phyloP scores from a whole-genome alignment of 2,113 vertebrate species.

The Phaethon lepturus region DNA sequence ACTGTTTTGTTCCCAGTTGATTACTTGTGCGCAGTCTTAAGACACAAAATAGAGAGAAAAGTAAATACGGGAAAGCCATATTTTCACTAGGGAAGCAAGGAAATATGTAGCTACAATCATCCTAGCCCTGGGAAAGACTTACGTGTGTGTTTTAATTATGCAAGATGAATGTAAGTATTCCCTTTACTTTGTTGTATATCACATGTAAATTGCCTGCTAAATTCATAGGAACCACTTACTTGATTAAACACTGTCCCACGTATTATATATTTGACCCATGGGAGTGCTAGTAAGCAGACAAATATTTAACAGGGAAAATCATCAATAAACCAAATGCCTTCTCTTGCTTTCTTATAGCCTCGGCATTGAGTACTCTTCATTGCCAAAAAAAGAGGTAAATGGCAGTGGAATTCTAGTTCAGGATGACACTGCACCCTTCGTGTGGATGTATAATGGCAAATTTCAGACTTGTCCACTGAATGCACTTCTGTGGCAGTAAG shows the following conservation, averaged over 20 bases:
- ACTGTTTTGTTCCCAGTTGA: neutral
- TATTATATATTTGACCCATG: neutral
- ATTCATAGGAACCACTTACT: neutral
- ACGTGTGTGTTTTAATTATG: neutral
- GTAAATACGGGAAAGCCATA: neutral
- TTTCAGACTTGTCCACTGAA: constrained; percentile 15
- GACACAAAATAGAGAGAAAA: neutral
- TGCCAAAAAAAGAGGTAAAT: neutral
- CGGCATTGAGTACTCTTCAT: neutral
- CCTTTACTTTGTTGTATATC: neutral
- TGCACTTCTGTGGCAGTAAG: neutral
- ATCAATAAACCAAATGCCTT: neutral
- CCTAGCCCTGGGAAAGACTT: neutral
- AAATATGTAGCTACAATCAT: neutral
- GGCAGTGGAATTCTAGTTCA: neutral
- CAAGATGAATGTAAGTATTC: neutral
- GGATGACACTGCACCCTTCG: neutral
- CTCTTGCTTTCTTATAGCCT: neutral
- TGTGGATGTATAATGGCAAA: neutral
- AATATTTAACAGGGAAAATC: neutral
- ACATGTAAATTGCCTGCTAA: neutral
- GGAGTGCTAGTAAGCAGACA: neutral
- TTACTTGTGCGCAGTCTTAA: neutral
- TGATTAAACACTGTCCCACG: neutral
- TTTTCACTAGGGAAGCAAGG: neutral